Evolutionary conservation across 2,797 vertebrate genomes (phyloP).

Genomic region (Hemitrygon akajei): DNA sequence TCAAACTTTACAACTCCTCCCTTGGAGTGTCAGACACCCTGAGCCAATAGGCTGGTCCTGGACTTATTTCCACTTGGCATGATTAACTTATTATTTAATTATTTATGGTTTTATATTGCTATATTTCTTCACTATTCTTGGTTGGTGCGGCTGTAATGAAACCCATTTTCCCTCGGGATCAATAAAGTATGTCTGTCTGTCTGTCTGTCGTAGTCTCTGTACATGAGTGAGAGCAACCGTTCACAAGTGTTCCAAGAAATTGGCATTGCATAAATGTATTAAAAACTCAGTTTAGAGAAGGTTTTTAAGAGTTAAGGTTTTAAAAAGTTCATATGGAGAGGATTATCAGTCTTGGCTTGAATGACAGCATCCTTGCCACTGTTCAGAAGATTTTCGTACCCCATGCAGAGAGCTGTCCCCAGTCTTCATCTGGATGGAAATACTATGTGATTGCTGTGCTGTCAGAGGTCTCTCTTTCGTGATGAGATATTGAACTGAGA

Average conservation of each 20-base stretch:
- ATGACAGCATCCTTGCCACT: neutral
- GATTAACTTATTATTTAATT: no score
- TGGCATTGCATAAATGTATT: neutral
- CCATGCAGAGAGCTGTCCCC: neutral
- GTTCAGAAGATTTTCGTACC: neutral
- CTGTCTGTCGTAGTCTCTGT: no score
- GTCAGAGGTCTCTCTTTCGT: neutral
- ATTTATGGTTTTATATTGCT: no score
- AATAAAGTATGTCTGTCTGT: no score
- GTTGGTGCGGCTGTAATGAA: no score
- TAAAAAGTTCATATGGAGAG: neutral
- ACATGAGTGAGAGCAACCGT: neutral
- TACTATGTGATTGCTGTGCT: neutral
- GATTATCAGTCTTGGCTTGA: neutral
- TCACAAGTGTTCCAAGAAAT: neutral
- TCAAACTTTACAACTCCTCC: no score
- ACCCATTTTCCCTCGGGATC: no score
- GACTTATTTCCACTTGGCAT: no score
- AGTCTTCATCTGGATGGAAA: neutral
- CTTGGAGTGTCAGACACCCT: no score
- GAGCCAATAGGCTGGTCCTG: no score
- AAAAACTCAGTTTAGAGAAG: neutral
- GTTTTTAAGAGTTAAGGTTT: neutral
- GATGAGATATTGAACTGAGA: neutral
- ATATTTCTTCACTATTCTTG: no score